A percentile compares a stretch with the other conserved stretches of the same genome.
These are phyloP conservation scores for Pleuronectes platessa DNA, from an alignment of 2,113 vertebrate genomes.

Conservation along the genomic window DNA sequence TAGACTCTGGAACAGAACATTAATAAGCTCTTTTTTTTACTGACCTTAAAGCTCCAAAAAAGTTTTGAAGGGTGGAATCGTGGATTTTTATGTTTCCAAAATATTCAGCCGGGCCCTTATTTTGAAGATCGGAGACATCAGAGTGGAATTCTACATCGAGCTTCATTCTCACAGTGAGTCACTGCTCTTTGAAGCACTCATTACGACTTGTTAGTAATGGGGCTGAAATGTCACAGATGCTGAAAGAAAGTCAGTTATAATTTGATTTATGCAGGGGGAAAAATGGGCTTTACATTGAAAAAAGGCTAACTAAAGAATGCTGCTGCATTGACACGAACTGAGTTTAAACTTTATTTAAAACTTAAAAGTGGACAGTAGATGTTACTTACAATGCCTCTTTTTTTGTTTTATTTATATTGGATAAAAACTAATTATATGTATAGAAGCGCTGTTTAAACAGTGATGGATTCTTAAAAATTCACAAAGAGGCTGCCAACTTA, in stretches of 20 bases:
- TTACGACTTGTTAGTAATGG: not conserved
- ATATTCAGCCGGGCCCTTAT: not conserved
- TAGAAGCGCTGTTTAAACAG: no score
- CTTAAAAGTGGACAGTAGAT: not conserved
- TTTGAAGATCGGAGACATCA: constrained; percentile 31
- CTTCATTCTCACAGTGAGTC: constrained; percentile 53
- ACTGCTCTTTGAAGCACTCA: not conserved
- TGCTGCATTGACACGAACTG: not conserved
- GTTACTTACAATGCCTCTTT: no score
- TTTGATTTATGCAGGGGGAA: not conserved
- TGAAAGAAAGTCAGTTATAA: not conserved
- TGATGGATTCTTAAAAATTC: no score
- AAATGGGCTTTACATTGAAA: not conserved
- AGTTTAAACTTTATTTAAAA: not conserved
- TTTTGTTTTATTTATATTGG: no score
- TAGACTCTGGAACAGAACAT: not conserved
- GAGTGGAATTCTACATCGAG: constrained; percentile 31
- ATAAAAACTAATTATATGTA: no score
- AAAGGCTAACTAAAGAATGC: not conserved
- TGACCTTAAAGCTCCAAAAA: not conserved
- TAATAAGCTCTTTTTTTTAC: not conserved
- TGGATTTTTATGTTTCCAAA: constrained; percentile 32
- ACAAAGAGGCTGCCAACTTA: no score
- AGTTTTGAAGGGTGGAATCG: not conserved
- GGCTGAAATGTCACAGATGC: not conserved